A percentile compares a stretch with the other conserved stretches of the same genome.
Evolutionary conservation across 2,797 vertebrate genomes (phyloP).

Genomic region (Vireo griseus): DNA sequence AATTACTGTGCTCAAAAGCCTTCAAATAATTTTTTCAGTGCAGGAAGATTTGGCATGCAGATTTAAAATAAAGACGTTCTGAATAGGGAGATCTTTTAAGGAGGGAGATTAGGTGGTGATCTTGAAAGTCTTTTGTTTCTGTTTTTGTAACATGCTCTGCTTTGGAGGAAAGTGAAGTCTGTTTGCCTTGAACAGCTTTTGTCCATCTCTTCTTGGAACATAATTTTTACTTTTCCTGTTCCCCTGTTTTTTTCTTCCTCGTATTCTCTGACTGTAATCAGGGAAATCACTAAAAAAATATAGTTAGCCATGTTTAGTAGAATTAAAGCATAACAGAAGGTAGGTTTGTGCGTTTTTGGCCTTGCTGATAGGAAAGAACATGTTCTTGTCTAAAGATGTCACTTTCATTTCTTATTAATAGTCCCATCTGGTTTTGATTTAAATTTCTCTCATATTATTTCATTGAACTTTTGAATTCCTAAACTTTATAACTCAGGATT

Average conservation of each 20-base stretch:
- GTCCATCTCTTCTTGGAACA: neutral
- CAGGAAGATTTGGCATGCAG: neutral
- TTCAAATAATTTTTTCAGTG: neutral
- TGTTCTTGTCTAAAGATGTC: neutral
- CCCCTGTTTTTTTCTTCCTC: neutral
- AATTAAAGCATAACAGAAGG: neutral
- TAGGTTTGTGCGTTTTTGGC: neutral
- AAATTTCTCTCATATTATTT: neutral
- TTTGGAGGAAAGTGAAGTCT: neutral
- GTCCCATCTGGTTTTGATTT: neutral
- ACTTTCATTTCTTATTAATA: neutral
- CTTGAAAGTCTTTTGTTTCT: neutral
- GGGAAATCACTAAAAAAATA: neutral
- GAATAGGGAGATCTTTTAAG: neutral
- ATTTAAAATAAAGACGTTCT: neutral
- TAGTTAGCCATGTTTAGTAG: accelerated
- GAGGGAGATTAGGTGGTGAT: neutral
- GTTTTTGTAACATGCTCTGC: neutral
- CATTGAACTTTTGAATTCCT: neutral
- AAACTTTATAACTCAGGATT: neutral
- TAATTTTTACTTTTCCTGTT: neutral
- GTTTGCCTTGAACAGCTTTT: neutral
- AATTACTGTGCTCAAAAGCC: neutral
- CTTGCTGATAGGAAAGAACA: neutral
- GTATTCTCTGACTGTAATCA: neutral